Evolutionary conservation across 2,888 invertebrate genomes (phyloP).

Genomic region (Agrilus cyanescens): DNA sequence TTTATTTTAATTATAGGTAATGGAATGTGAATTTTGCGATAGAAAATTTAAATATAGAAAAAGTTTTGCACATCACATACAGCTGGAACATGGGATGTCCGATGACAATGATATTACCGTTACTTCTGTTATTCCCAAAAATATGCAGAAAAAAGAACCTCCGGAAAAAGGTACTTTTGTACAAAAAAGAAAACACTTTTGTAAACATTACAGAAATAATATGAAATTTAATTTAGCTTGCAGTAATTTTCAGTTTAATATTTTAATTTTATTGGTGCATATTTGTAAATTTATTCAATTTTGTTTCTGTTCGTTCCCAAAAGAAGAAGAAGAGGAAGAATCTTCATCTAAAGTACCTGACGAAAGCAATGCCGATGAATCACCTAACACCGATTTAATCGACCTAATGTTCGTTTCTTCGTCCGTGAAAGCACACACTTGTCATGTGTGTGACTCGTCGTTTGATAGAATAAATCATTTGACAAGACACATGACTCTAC

Average conservation of each 20-base stretch:
- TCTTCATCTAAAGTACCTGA: no score
- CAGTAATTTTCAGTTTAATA: no score
- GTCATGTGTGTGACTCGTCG: constrained; percentile 32
- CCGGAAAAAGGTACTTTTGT: no score
- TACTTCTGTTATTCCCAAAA: constrained; percentile 11
- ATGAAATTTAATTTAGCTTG: no score
- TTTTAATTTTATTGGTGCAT: no score
- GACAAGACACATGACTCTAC: constrained; percentile 35
- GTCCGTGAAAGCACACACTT: constrained; percentile 25
- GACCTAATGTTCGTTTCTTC: neutral
- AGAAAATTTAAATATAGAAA: constrained; percentile 36
- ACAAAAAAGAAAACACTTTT: no score
- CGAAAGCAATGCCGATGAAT: no score
- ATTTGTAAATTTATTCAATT: no score
- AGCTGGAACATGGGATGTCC: constrained; percentile 34
- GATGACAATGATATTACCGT: constrained; percentile 26
- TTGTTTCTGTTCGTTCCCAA: no score
- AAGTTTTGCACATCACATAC: constrained; percentile 35
- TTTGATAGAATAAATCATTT: constrained; percentile 33
- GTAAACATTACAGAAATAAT: no score
- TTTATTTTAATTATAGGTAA: constrained; percentile 21
- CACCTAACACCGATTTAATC: no score
- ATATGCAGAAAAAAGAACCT: neutral
- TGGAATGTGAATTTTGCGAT: constrained; percentile 37
- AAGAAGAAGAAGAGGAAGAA: no score